Percentiles rank a stretch among this genome's conserved stretches.
Conservation (phyloP, 2,888 invertebrate species). For the Aporophyla lueneburgensis region DNA sequence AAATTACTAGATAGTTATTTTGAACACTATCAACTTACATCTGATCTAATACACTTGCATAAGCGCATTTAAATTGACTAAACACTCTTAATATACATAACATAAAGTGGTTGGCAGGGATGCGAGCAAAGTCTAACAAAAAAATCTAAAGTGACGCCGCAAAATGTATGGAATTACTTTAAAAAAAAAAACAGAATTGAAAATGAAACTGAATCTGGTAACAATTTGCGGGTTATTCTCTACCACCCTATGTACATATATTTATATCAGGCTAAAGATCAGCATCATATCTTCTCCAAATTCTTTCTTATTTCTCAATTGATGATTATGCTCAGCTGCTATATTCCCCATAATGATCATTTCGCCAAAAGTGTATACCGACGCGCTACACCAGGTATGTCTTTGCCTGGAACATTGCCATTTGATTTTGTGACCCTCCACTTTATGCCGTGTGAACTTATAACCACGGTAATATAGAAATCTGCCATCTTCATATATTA, state of each 20-base stretch:
- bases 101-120: no score
- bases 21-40: not conserved
- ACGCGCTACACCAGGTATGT: slow-evolving; percentile 33
- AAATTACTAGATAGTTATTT: not conserved
- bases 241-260: no score
- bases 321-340: slow-evolving; percentile 42
- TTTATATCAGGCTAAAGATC: not conserved
- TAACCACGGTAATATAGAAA: slow-evolving; percentile 51
- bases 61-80: not conserved
- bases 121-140: no score
- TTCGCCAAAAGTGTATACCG: slow-evolving; percentile 32
- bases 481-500: slow-evolving; percentile 44
- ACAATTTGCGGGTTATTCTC: no score
- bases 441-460: slow-evolving; percentile 53
- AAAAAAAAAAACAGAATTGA: no score
- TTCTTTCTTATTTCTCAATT: not conserved
- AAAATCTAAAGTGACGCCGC: no score
- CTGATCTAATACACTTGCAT: not conserved
- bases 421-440: slow-evolving; percentile 39
- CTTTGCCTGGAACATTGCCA: slow-evolving; percentile 54
- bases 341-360: slow-evolving; percentile 19
- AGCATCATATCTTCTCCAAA: not conserved
- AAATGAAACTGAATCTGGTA: no score
- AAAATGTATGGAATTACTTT: no score
- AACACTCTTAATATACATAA: not conserved